Evolutionary conservation across 2,797 vertebrate genomes (phyloP), one percentile per base, ranked within the genome.

Genomic region (Myotis myotis): DNA sequence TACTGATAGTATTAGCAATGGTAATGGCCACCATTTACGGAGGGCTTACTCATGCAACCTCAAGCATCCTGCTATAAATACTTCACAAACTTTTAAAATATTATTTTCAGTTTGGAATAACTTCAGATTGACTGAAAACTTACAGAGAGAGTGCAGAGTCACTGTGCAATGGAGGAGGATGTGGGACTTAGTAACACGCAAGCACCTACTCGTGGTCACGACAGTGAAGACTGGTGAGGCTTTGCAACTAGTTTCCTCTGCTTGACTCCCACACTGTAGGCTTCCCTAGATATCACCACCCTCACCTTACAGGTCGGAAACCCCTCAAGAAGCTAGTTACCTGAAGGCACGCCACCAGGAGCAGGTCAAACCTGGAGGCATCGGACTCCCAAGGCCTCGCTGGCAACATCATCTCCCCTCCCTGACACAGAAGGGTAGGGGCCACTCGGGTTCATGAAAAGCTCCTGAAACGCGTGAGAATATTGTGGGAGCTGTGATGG

Each of bases 401-500:
- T 90, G 22, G 55, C 10, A 13, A 84, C 8, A 55, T 23, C 38
- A 28, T 2, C 70, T 68, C 30, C 41, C 33, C 47, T 33, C 62
- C 70, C 8, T 8, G 9, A 80, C 51, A 38, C 0, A 0, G 11
- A 10, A 9, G 13, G 5, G 23, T 15, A 94, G n/a, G 16, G 8
- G 64, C 28, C 0, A 0, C 15, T 1, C 4, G 3, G 28, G 17
- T 30, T 57, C 22, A 15, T 1, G 53, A 49, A 76, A 81, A 70
- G 20, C 8, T 66, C 53, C 19, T 44, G 15, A 51, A 38, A 38
- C 25, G 55, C 55, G 13, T 6, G 36, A 74, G 70, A 76, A 47
- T 13, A 11, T 17, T 0, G 1, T 7, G 20, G 33, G 2, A 38
- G n/a, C 30, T 23, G 6, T 5, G 28, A 47, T 0, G 5, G 23